Conservation (phyloP, 2,888 invertebrate species). For the Cryptus viduatorius region DNA sequence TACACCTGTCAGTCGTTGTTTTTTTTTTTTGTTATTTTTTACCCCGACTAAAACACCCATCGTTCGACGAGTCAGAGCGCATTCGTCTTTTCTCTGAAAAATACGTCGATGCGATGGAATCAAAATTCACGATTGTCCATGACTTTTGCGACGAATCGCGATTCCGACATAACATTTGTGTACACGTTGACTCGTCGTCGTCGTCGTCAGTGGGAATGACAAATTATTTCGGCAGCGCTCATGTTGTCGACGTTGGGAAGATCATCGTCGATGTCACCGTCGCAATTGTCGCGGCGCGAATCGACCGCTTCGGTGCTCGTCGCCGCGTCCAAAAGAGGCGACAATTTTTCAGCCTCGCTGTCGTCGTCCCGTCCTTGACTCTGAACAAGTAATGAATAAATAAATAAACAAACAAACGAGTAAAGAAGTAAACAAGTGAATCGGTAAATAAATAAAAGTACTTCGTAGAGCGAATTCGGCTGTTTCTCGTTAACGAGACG, state of each 20-base stretch:
- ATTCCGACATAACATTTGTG: slow-evolving; percentile 72
- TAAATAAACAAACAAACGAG: too few species aligned
- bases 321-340: slow-evolving; percentile 89
- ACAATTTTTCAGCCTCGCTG: slow-evolving; percentile 93
- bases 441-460: too few species aligned
- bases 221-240: slow-evolving; percentile 77
- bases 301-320: slow-evolving; percentile 81
- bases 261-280: slow-evolving; percentile 83
- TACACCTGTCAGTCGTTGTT: neutral
- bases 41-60: neutral
- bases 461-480: slow-evolving; percentile 80
- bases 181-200: slow-evolving; percentile 72
- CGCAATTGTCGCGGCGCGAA: slow-evolving; percentile 78
- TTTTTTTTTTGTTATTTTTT: too few species aligned
- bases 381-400: too few species aligned
- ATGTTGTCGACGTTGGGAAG: slow-evolving; percentile 80
- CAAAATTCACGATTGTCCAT: slow-evolving; percentile 52
- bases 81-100: neutral
- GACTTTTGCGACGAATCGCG: slow-evolving; percentile 63
- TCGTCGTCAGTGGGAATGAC: slow-evolving; percentile 80
- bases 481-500: slow-evolving; percentile 88
- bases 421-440: too few species aligned
- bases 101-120: slow-evolving; percentile 10
- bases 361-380: slow-evolving; percentile 89
- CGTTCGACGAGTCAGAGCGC: too few species aligned